These are phyloP conservation scores for Sebastes matsubarae DNA, from an alignment of 2,797 vertebrate genomes.

Conservation along the genomic window DNA sequence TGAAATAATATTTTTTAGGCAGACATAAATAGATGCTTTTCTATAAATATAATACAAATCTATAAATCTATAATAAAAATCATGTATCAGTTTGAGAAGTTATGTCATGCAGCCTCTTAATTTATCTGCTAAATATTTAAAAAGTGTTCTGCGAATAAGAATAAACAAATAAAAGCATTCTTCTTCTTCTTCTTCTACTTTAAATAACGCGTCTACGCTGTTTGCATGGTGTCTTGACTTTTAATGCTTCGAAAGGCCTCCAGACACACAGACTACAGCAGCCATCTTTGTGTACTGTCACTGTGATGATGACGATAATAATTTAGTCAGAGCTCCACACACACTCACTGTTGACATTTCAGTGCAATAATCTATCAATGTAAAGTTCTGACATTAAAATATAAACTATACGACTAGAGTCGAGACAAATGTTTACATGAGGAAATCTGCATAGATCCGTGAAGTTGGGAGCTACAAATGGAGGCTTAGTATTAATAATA, in stretches of 20 bases:
- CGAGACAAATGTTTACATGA: background rate
- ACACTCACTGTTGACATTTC: constrained; percentile 3
- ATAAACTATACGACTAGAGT: background rate
- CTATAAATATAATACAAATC: too few relatives aligned
- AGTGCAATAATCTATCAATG: background rate
- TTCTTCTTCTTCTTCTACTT: too few relatives aligned
- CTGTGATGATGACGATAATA: constrained; percentile 46
- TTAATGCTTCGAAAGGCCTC: constrained; percentile 20
- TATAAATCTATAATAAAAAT: background rate
- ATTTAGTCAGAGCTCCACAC: constrained; percentile 32
- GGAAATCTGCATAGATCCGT: background rate
- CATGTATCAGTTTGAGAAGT: background rate
- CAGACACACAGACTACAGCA: constrained; percentile 29
- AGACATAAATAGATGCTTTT: background rate
- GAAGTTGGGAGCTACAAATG: background rate
- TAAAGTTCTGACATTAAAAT: background rate
- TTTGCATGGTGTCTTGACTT: constrained; percentile 10
- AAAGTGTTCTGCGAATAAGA: background rate
- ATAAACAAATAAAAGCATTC: background rate
- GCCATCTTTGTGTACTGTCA: constrained; percentile 61
- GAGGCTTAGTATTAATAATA: background rate
- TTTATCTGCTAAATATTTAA: background rate
- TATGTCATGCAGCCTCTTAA: background rate
- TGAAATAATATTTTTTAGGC: background rate
- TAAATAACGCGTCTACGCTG: background rate